Base-by-base conservation (phyloP, 2,888 invertebrate species). In the Thelaira solivaga region DNA sequence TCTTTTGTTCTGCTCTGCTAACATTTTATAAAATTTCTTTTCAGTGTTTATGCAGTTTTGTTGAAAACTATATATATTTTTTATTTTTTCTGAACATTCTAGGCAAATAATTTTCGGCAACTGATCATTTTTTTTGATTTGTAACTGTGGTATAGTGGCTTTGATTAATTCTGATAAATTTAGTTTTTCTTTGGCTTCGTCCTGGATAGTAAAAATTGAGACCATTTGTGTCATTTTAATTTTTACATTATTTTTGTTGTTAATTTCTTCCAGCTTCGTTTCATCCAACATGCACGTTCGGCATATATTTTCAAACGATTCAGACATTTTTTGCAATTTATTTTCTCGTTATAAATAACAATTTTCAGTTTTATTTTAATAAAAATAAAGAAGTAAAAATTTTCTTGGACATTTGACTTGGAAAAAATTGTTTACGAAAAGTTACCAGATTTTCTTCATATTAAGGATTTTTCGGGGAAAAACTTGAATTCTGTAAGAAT, bases 21-120 rank as follows among this genome's bases (percentile, higher is more conserved):
- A 74, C 77, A 76, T 80, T 80, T 71, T 65, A 49, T 51, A 36
- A 6, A 72, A 62, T 24, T 75, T 65, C 11, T 22, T 61, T 71
- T 78, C 75, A 53, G 47, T 65, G 16, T 34, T 65, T 36, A 75
- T 10, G n/a, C 75, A 78, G 13, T 29, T 75, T 39, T 75, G 64
- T 18, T 75, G 74, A 59, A 78, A 78, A 18, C 41, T 43, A 45
- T 65, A 55, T 4, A 78, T 65, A 8, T 78, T 65, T 55, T 78
- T 69, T 1, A 78, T 57, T 65, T 75, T 78, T 24, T 65, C 64
- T 4, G 64, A 57, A 55, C 78, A 78, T 43, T 69, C 45, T 1
- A 55, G 5, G n/a, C 78, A 78, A 0, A 78, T 16, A 16, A 20
- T 53, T 61, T 75, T 69, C 7, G 78, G 78, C 10, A 78, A 47